These are phyloP conservation scores for Drosophila mettleri DNA, from an alignment of 2,888 invertebrate species.

Conservation along the genomic window DNA sequence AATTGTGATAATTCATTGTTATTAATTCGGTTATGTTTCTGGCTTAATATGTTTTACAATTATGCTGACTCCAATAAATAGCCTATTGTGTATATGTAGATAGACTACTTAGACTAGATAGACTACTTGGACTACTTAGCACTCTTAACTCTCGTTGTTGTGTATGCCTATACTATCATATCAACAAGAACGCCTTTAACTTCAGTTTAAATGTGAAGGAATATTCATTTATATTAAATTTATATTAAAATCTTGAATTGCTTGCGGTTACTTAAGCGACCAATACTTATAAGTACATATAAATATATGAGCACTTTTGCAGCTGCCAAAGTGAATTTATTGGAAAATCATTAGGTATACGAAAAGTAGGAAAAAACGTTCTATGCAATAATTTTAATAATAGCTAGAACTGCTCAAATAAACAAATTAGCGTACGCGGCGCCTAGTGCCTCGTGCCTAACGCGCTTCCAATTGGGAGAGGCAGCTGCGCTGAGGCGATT, in stretches of 20 bases:
- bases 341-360: conserved; percentile 3
- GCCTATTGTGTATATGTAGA: too few relatives aligned
- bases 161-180: conserved; percentile 40
- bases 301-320: not conserved
- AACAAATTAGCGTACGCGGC: conserved; percentile 62
- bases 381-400: conserved; percentile 70
- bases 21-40: too few relatives aligned
- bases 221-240: too few relatives aligned
- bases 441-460: too few relatives aligned
- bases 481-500: conserved; percentile 27
- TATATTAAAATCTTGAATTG: not conserved
- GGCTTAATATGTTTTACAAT: too few relatives aligned
- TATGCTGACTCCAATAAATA: too few relatives aligned
- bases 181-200: conserved; percentile 16
- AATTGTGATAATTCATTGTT: too few relatives aligned
- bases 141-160: not conserved
- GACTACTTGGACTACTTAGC: too few relatives aligned
- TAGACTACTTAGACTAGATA: too few relatives aligned
- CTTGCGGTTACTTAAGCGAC: not conserved
- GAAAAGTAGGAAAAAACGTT: conserved; percentile 31
- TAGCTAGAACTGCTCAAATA: conserved; percentile 63
- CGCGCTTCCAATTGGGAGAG: conserved; percentile 75
- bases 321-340: conserved; percentile 12
- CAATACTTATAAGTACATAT: conserved; percentile 1
- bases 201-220: conserved; percentile 18